These are phyloP conservation scores for Andrena bicolor DNA, from an alignment of 2,888 invertebrate species.

Conservation along the genomic window DNA sequence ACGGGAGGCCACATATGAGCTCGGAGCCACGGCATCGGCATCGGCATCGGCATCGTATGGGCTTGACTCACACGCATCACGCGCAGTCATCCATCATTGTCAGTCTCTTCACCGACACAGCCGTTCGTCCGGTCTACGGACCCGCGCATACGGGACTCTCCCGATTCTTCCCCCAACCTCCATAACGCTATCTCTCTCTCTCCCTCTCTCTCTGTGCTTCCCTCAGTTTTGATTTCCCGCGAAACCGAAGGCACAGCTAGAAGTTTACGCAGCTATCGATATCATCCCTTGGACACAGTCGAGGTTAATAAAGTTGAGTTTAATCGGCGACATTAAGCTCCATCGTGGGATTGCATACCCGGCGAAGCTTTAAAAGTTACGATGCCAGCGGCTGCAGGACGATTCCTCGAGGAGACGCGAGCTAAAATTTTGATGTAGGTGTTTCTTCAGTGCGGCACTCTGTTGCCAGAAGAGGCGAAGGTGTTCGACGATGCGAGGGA, in stretches of 20 bases:
- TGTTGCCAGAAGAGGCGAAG: slow-evolving; percentile 5
- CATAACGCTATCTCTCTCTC: slow-evolving; percentile 1
- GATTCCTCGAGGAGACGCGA: slow-evolving; percentile 36
- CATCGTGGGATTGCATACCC: too few relatives aligned
- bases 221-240: slow-evolving; percentile 52
- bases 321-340: too few relatives aligned
- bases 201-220: not conserved
- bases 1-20: slow-evolving; percentile 81
- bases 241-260: slow-evolving; percentile 23
- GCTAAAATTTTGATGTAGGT: slow-evolving; percentile 67
- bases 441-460: slow-evolving; percentile 66
- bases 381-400: too few relatives aligned
- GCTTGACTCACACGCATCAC: slow-evolving; percentile 83
- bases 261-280: slow-evolving; percentile 23
- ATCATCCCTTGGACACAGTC: not conserved
- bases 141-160: slow-evolving; percentile 61
- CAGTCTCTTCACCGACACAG: slow-evolving; percentile 82
- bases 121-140: slow-evolving; percentile 70
- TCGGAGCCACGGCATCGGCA: slow-evolving; percentile 74
- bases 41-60: slow-evolving; percentile 80
- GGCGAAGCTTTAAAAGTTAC: too few relatives aligned
- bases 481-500: too few relatives aligned
- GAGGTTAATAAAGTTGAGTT: slow-evolving; percentile 42
- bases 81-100: slow-evolving; percentile 85
- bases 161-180: slow-evolving; percentile 33